Base-by-base conservation (phyloP, 1,140 invertebrate genomes). In the Leptinotarsa undecemlineata region DNA sequence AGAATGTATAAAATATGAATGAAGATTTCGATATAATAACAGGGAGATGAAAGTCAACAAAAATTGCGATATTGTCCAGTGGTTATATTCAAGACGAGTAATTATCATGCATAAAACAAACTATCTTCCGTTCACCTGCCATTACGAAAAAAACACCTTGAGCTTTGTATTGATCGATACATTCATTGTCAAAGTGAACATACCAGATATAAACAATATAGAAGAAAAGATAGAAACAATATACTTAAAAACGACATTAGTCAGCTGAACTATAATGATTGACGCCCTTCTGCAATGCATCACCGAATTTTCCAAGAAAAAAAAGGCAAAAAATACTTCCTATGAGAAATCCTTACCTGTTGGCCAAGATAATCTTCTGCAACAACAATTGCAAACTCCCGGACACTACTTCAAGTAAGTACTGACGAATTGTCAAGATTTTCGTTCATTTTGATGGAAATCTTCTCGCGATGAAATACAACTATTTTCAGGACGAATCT, bases 401-500 rank as follows among this genome's bases (percentile, higher is more conserved):
- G 51, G 5, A 57, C 51, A 57, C 51, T n/a, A 57, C 51, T 57
- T 26, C 42, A 67, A 23, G 64, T 67, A 17, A 67, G 64, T 21
- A 67, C 64, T 67, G 19, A 23, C 64, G 64, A 67, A 67, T 33
- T 57, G 42, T 42, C 26, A 5, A 57, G 14, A 17, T 21, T 70
- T 70, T 70, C 68, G 17, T 19, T 61, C 71, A 72, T 72, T 72
- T 64, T 64, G 48, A 60, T 23, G 5, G 23, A 21, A 60, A 26
- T 23, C 21, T 17, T 15, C 11, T 47, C 60, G 71, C 23, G 57
- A 20, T 72, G 60, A 72, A 72, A 72, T 72, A 42, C n/a, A 11
- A 64, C 60, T 72, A 47, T 72, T 72, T 72, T 72, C 71, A 72
- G 71, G 62, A 72, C 21, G 60, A 17, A 57, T 72, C 71, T 63